phyloP scores from a whole-genome alignment of 2,113 vertebrate species.

The Prunella fulvescens region DNA sequence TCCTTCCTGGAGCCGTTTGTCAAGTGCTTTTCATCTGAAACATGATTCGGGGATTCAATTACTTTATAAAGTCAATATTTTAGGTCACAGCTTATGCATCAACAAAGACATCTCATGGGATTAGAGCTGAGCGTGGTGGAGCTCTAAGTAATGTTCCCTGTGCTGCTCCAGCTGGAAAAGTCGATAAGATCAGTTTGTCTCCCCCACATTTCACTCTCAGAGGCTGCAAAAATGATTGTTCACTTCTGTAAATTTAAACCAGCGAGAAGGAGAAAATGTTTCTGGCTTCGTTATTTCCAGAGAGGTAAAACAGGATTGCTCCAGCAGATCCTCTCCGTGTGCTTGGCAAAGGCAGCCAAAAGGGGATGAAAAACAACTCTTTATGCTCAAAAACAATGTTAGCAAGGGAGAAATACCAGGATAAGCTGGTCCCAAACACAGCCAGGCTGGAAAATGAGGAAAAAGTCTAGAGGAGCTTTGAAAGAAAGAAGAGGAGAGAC shows the following conservation, averaged over 20 bases:
- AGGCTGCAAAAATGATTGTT: conserved; percentile 24
- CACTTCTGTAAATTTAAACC: conserved; percentile 34
- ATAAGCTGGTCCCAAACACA: background rate
- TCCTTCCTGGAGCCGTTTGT: conserved; percentile 27
- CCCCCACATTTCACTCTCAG: conserved; percentile 7
- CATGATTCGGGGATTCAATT: conserved; percentile 62
- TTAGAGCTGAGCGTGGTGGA: background rate
- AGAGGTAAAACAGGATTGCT: background rate
- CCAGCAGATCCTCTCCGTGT: background rate
- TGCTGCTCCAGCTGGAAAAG: background rate
- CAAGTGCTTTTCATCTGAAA: conserved; percentile 58
- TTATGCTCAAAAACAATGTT: background rate
- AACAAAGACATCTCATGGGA: conserved; percentile 48
- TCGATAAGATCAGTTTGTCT: conserved; percentile 3
- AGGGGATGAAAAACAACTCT: no score
- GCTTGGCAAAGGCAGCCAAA: background rate
- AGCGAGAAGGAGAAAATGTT: background rate
- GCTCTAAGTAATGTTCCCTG: conserved; percentile 18
- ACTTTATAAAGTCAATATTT: conserved; percentile 67
- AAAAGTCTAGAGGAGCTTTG: background rate
- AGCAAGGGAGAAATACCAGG: background rate
- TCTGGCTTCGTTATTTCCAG: background rate
- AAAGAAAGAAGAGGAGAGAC: background rate
- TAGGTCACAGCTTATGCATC: conserved; percentile 51
- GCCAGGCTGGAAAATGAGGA: background rate